These are phyloP conservation scores for Tauraco hartlaubi DNA, from an alignment of 2,797 vertebrate genomes.

Conservation along the genomic window DNA sequence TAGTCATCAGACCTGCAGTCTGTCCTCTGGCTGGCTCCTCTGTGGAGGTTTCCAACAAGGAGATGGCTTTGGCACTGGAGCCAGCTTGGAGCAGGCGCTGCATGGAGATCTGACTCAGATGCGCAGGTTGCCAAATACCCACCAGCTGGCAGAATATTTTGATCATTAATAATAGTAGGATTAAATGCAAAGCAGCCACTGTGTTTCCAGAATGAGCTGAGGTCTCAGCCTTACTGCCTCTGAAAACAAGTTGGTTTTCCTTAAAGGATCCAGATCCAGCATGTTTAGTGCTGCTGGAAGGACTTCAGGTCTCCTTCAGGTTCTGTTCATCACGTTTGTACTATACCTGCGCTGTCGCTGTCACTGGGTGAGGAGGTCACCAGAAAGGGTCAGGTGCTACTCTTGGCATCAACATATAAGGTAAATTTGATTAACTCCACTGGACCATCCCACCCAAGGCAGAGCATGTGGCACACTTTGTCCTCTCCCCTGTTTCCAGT, in stretches of 20 bases:
- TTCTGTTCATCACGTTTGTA: accelerated
- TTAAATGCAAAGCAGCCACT: neutral
- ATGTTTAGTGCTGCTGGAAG: neutral
- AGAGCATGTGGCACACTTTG: neutral
- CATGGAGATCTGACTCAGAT: neutral
- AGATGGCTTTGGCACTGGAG: neutral
- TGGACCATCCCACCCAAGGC: neutral
- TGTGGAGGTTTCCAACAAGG: neutral
- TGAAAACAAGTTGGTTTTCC: neutral
- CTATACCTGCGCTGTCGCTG: neutral
- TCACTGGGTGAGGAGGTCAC: neutral
- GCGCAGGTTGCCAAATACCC: neutral
- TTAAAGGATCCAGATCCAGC: neutral
- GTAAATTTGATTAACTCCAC: neutral
- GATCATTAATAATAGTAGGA: neutral
- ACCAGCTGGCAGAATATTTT: slow-evolving; percentile 2
- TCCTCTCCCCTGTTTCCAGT: neutral
- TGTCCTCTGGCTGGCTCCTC: neutral
- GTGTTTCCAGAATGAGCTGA: neutral
- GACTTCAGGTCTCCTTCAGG: neutral
- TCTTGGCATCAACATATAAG: neutral
- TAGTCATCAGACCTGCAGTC: neutral
- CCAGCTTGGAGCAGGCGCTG: neutral
- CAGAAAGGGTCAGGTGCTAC: neutral
- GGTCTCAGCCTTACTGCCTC: neutral